phyloP scores from a whole-genome alignment of 2,113 vertebrate genomes.

The Cyprinodon variegatus region DNA sequence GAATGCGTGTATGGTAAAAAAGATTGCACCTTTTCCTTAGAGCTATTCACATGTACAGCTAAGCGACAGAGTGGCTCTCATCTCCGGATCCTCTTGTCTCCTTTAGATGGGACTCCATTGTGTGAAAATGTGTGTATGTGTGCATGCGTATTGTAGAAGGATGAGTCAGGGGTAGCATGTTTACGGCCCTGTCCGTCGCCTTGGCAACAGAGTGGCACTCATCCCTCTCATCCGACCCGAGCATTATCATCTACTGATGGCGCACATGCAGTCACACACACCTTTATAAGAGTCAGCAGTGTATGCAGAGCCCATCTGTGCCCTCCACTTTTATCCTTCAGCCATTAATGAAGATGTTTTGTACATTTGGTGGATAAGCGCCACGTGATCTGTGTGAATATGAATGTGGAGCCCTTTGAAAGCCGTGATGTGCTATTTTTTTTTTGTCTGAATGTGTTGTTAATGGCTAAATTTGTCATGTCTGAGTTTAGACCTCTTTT shows the following conservation, averaged over 20 bases:
- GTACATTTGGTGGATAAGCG: conserved; percentile 57
- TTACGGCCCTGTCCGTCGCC: conserved; percentile 73
- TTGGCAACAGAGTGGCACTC: conserved; percentile 78
- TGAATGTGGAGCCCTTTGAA: conserved; percentile 45
- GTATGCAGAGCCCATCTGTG: conserved; percentile 57
- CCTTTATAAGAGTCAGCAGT: conserved; percentile 57
- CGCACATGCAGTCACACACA: conserved; percentile 34
- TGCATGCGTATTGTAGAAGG: conserved; percentile 61
- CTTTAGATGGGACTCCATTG: conserved; percentile 59
- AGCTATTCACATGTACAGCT: conserved; percentile 61
- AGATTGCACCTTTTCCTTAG: conserved; percentile 46
- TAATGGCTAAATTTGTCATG: conserved; percentile 34
- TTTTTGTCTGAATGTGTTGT: conserved; percentile 51
- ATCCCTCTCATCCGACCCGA: conserved; percentile 70
- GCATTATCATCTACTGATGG: conserved; percentile 69
- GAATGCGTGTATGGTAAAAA: conserved; percentile 29
- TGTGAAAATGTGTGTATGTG: conserved; percentile 20
- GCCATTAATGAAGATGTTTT: conserved; percentile 66
- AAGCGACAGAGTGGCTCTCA: conserved; percentile 66
- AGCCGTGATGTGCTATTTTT: conserved; percentile 28
- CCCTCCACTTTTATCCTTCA: conserved; percentile 61
- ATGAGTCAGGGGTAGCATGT: conserved; percentile 79
- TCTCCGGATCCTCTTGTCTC: conserved; percentile 69
- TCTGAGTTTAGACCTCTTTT: conserved; percentile 27
- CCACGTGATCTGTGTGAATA: conserved; percentile 38